Base-by-base conservation (phyloP, 2,113 vertebrate genomes). In the Australoheros scitulus region DNA sequence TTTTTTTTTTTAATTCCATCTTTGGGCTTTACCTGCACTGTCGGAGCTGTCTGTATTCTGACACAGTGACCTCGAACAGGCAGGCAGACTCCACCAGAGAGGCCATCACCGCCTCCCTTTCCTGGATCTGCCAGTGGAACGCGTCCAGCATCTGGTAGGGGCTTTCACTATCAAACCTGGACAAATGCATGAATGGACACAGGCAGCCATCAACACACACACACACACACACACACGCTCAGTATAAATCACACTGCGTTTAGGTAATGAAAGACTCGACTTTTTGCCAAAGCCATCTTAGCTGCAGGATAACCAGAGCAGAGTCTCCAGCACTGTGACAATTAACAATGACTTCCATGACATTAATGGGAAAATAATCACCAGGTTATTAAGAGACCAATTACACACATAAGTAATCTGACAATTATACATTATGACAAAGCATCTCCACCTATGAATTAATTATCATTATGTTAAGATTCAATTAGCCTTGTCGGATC, bases 21-120 rank as follows among this genome's bases (percentile, higher is more conserved):
- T 5, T 10, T 18, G 22, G 77, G 96, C 96, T 89, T 83, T 94
- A 97, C 81, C 97, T 95, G 95, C 98, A 98, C 87, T 97, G 97
- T 80, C 91, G 95, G 80, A 99, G 95, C 22, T 98, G 97, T 91
- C 95, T 98, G 61, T 96, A 98, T 64, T 99, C 97, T 0, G 97
- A 96, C 58, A 97, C 78, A 1, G 24, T 96, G 90, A 99, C 97
- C 94, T 99, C 98, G 89, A 99, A 99, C 76, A 99, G 93, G 52
- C 85, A 89, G 56, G 97, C 97, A 0, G 97, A 97, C 36, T 97
- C 94, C 55, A 92, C 94, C 83, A 99, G 96, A 0, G 94, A 96
- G 55, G 94, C 86, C 97, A 99, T 96, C 52, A 93, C 91, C 3
- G 91, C 91, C 89, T 99, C 98, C 95, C 97, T 96, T 87, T 96